Evolutionary conservation across 2,113 vertebrate species (phyloP).

Genomic region (Gallinago media): DNA sequence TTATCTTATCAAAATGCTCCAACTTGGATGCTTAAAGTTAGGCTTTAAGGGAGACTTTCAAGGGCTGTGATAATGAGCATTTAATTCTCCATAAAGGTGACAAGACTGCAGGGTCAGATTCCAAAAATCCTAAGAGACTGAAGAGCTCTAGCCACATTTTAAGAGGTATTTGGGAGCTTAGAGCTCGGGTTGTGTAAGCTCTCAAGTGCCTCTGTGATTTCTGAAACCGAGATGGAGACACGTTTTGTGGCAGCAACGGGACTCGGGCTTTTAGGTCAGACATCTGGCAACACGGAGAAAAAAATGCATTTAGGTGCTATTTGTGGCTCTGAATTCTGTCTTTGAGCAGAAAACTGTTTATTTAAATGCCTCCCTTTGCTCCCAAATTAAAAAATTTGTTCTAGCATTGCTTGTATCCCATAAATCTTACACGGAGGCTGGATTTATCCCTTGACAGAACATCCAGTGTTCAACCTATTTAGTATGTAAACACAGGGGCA

Average conservation of each 20-base stretch:
- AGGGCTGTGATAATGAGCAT: not conserved
- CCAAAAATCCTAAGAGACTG: not conserved
- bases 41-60: not conserved
- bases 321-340: not conserved
- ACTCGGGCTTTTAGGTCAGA: not conserved
- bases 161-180: not conserved
- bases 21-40: not conserved
- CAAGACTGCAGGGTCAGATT: not conserved
- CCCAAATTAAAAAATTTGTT: not conserved
- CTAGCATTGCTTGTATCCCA: not conserved
- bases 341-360: not conserved
- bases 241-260: not conserved
- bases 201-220: not conserved
- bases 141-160: not conserved
- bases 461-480: not conserved
- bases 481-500: not conserved
- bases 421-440: fast-evolving
- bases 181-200: not conserved
- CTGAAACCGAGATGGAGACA: not conserved
- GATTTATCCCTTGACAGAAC: not conserved
- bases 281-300: fast-evolving
- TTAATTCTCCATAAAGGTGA: not conserved
- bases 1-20: not conserved
- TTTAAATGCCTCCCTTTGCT: not conserved
- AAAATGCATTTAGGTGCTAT: fast-evolving